Base-by-base conservation (phyloP, 2,797 vertebrate species). In the Silurus aristotelis region DNA sequence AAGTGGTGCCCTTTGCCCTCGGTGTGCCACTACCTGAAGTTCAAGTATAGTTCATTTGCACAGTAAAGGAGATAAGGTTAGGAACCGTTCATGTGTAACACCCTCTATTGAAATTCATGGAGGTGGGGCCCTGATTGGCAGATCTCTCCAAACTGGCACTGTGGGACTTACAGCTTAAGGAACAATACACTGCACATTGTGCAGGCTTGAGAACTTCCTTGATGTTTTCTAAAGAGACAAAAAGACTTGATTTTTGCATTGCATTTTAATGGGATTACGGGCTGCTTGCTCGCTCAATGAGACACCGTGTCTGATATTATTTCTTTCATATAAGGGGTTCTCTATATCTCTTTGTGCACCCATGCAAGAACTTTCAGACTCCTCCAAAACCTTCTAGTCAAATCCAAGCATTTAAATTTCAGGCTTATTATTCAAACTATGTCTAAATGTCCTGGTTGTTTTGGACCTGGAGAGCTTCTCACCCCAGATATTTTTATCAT, bases 31-130 rank as follows among this genome's bases (percentile, higher is more conserved):
- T 85, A 91, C 87, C 83, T 88, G 91, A 94, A 94, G 94, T 93
- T 94, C 93, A 95, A 93, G 92, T 91, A 88, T 91, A 92, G 88
- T 90, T 90, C 86, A 87, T 76, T 46, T 64, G 81, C 82, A 84
- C 81, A 43, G 15, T 72, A 75, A 75, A 76, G 60, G 46, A 76
- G 60, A 76, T 83, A 63, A 73, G 56, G 82, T 83, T 72, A 61
- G 68, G n/a, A 67, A 58, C 25, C 14, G 48, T 52, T 67, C 72
- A 67, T n/a, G 72, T 12, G 19, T 55, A 73, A 72, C 27, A 61
- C 55, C 68, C 19, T 61, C 25, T 2, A 75, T 20, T 52, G 60
- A 73, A 84, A 63, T 52, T 52, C 61, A 80, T n/a, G 79, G 79
- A 67, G 79, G 79, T 22, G 79, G 22, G 19, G 43, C 8, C 38